Evolutionary conservation across 2,113 vertebrate genomes (phyloP), one percentile per base, ranked within the genome.

Genomic region (Thunnus maccoyii): DNA sequence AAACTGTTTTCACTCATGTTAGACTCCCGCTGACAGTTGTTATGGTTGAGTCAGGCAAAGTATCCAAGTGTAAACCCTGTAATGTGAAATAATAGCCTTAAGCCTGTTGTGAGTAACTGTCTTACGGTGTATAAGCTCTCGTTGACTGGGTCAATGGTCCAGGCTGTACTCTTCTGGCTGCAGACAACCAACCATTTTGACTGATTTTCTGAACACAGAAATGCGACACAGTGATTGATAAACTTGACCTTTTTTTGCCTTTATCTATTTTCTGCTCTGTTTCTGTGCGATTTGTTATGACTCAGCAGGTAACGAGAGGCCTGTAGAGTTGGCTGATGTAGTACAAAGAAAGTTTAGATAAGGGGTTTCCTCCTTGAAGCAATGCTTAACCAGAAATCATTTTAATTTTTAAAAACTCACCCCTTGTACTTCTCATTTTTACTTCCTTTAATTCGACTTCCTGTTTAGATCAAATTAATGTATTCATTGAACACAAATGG

Each of bases 401-500:
- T 76, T 58, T 15, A 14, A 17, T 57, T 68, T 69, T 79, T 22
- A 61, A 50, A 76, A 30, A 50, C 66, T 82, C 32, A 76, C 41
- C 15, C 16, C 3, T 27, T 47, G 9, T 11, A 58, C 65, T 90
- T 90, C 86, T 70, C 64, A 10, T 83, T 83, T 85, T 55, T 51
- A 75, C 69, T 89, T 92, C 84, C 85, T 85, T 72, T 36, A 68
- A 66, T 47, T 15, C 16, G 56, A 71, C 18, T 90, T 88, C 81
- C 75, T 83, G 3, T 74, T 86, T 69, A 46, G 58, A 5, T 32
- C 18, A 77, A n/a, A 67, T 76, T 66, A 20, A 36, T 46, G 63
- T 51, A 51, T 58, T 3, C 2, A 10, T 50, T 12, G 0, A 73
- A 22, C 11, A 17, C 18, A 58, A 50, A 10, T 30, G 47, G 0